phyloP scores from a whole-genome alignment of 2,888 invertebrate species.

The Drosophila robusta region DNA sequence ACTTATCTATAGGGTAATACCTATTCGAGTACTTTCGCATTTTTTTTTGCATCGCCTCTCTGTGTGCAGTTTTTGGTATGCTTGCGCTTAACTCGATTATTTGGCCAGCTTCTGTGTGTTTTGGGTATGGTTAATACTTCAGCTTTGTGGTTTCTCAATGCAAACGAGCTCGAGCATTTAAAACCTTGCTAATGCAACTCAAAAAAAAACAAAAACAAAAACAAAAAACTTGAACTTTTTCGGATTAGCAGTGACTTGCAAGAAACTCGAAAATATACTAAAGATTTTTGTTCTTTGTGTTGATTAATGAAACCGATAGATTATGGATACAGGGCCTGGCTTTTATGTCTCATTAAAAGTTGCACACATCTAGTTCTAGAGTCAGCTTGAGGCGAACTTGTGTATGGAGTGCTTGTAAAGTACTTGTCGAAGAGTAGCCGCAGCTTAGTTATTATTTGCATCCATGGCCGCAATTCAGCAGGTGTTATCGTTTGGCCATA shows the following conservation, averaged over 20 bases:
- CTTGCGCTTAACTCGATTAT: constrained; percentile 47
- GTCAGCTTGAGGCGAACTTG: constrained; percentile 8
- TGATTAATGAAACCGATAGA: constrained; percentile 34
- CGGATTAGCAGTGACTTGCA: constrained; percentile 44
- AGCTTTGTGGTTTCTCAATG: constrained; percentile 54
- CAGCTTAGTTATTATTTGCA: constrained; percentile 21
- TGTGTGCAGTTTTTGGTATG: constrained; percentile 12
- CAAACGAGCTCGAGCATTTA: constrained; percentile 57
- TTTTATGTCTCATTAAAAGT: constrained; percentile 16
- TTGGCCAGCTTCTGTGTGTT: constrained; percentile 49
- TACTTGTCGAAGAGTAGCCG: constrained; percentile 8
- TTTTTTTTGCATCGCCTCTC: constrained; percentile 27
- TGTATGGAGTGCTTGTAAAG: constrained; percentile 10
- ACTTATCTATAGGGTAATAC: constrained; percentile 11
- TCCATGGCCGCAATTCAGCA: constrained; percentile 49
- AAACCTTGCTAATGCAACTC: constrained; percentile 41
- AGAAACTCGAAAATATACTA: constrained; percentile 1
- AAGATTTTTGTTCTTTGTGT: constrained; percentile 40
- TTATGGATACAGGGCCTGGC: constrained; percentile 8
- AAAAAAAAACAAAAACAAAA: constrained; percentile 1
- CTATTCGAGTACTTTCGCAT: not conserved
- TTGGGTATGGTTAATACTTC: constrained; percentile 21
- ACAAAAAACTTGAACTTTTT: constrained; percentile 19
- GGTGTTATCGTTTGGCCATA: constrained; percentile 40
- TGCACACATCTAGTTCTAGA: constrained; percentile 28